Evolutionary conservation across 2,113 vertebrate species (phyloP), one percentile per base, ranked within the genome.

Genomic region (Gambusia affinis): DNA sequence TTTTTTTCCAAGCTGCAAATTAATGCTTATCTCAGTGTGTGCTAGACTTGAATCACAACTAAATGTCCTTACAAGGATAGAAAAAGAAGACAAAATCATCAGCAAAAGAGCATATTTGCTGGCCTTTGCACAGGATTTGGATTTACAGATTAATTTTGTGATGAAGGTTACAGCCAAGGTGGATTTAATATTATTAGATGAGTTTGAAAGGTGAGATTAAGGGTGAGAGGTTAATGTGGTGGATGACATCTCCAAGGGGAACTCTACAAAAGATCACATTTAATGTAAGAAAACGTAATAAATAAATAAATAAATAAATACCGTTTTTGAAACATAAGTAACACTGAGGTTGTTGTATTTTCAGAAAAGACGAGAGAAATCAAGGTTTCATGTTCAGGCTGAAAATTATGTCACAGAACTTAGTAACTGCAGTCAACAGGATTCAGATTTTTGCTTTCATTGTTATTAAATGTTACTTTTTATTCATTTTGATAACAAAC

Each of bases 1-100:
- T 85, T 72, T 47, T 47, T 44, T 61, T 72, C 77, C 81, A 83
- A 76, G 80, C 83, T 87, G 80, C 75, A 60, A 67, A 81, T 76
- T 72, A 35, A 73, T 8, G 39, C 42, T 60, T 29, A 67, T 42
- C 15, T 68, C 17, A 63, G 28, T 24, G 3, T 65, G 11, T 64
- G 44, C 63, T 82, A 37, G 14, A 37, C 44, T 30, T 64, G 66
- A 33, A 57, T 57, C 24, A 2, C 0, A 44, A 42, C 12, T 4
- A 69, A 64, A 63, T 64, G 44, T 39, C 22, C 15, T 27, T 44
- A 8, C 4, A 63, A 64, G 27, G 17, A 71, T 1, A 19, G 11
- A 72, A 24, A 64, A 8, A 75, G 63, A 8, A 37, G 5, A 64
- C 33, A 68, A 64, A 64, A 35, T 22, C 0, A 15, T 0, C 7